These are phyloP conservation scores for Dromaius novaehollandiae DNA, from an alignment of 2,113 vertebrate genomes.

Conservation along the genomic window DNA sequence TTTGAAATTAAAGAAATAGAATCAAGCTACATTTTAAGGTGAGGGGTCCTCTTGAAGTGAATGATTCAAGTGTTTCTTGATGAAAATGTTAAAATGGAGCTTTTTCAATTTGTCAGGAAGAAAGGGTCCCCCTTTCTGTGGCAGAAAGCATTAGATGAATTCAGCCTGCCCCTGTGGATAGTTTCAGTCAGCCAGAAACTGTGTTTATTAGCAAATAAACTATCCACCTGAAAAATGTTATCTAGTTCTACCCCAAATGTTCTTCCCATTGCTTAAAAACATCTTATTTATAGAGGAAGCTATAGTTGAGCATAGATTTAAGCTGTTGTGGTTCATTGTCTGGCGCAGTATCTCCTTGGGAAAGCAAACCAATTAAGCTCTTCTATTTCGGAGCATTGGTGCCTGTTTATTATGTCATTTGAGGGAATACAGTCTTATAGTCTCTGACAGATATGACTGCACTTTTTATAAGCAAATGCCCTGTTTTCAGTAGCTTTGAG, in stretches of 20 bases:
- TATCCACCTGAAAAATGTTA: background rate
- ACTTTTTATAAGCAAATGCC: background rate
- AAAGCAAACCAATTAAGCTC: slow-evolving; percentile 35
- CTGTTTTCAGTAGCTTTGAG: background rate
- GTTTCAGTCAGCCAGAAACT: background rate
- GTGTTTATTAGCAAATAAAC: slow-evolving; percentile 30
- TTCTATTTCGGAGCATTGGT: background rate
- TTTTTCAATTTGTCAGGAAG: background rate
- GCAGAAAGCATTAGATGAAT: background rate
- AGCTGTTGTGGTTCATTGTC: slow-evolving; percentile 18
- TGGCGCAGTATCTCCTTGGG: background rate
- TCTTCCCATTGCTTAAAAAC: slow-evolving; percentile 1
- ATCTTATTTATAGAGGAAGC: background rate
- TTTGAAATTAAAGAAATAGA: background rate
- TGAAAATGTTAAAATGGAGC: background rate
- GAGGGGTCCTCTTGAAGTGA: background rate
- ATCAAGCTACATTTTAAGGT: background rate
- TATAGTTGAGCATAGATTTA: background rate
- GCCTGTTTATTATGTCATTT: background rate
- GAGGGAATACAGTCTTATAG: background rate
- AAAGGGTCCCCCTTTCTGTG: background rate
- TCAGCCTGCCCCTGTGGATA: background rate
- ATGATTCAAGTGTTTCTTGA: background rate
- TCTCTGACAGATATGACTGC: slow-evolving; percentile 1
- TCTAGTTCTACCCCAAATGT: background rate